phyloP scores from a whole-genome alignment of 2,113 vertebrate genomes.

The Benitochromis conjunctus region DNA sequence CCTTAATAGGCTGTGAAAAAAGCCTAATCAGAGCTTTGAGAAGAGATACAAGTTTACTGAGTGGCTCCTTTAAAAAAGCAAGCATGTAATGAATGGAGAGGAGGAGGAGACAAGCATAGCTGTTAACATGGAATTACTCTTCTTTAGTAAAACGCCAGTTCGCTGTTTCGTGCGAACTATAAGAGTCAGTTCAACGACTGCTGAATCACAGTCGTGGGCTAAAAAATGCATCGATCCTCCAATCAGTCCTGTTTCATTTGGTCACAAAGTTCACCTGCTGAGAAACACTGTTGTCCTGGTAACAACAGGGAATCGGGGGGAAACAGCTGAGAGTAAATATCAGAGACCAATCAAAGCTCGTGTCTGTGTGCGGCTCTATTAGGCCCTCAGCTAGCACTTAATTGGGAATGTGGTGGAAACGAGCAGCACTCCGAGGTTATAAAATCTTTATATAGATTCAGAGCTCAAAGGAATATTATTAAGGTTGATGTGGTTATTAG shows the following conservation, averaged over 20 bases:
- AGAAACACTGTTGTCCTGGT: conserved; percentile 35
- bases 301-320: conserved; percentile 1
- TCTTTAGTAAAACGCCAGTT: background rate
- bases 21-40: background rate
- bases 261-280: conserved; percentile 69
- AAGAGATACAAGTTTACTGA: background rate
- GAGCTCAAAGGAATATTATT: background rate
- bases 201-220: background rate
- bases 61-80: background rate
- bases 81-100: background rate
- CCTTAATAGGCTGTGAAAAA: background rate
- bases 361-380: background rate
- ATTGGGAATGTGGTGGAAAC: background rate
- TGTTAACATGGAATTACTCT: background rate
- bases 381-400: background rate
- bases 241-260: conserved; percentile 32
- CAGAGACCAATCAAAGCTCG: background rate
- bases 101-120: background rate
- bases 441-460: background rate
- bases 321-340: background rate
- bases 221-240: conserved; percentile 35
- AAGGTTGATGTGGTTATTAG: background rate
- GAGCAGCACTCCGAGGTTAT: accelerated
- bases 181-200: background rate
- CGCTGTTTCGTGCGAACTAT: background rate